Percentiles rank a stretch among this genome's conserved stretches.
These are phyloP conservation scores for Luperina nickerlii DNA, from an alignment of 2,888 invertebrate species.

Conservation along the genomic window DNA sequence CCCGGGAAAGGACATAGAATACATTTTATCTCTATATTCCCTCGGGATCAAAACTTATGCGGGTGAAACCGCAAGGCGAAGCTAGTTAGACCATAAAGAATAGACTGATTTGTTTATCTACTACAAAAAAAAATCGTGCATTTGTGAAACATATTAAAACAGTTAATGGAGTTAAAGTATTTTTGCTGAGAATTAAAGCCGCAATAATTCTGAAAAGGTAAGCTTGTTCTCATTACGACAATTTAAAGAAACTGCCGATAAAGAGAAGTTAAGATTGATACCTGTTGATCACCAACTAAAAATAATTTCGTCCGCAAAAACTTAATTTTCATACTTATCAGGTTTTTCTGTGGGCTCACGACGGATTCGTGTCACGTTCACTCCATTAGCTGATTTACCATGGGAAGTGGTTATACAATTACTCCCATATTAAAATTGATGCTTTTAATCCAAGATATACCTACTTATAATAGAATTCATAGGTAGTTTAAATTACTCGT, in stretches of 20 bases:
- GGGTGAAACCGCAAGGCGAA: no score
- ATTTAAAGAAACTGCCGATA: constrained; percentile 31
- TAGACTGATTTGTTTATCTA: neutral
- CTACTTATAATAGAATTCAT: constrained; percentile 12
- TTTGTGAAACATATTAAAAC: constrained; percentile 17
- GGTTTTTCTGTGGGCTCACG: constrained; percentile 61
- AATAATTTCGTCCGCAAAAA: constrained; percentile 72
- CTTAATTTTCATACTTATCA: constrained; percentile 76
- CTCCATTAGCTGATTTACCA: constrained; percentile 83
- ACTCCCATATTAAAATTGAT: constrained; percentile 70
- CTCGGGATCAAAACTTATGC: no score
- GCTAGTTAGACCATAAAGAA: neutral
- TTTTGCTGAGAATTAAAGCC: neutral
- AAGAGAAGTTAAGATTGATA: constrained; percentile 64
- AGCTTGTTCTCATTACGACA: constrained; percentile 2
- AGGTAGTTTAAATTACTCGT: constrained; percentile 6
- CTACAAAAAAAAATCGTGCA: constrained; percentile 4
- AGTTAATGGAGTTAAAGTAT: neutral
- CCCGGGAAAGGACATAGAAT: no score
- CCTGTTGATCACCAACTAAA: constrained; percentile 76
- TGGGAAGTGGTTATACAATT: constrained; percentile 76
- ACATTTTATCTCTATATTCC: no score
- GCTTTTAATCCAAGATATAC: constrained; percentile 49
- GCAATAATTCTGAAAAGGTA: constrained; percentile 4
- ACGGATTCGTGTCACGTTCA: constrained; percentile 79